Conservation (phyloP, 2,888 invertebrate species). For the Folsomia candida region DNA sequence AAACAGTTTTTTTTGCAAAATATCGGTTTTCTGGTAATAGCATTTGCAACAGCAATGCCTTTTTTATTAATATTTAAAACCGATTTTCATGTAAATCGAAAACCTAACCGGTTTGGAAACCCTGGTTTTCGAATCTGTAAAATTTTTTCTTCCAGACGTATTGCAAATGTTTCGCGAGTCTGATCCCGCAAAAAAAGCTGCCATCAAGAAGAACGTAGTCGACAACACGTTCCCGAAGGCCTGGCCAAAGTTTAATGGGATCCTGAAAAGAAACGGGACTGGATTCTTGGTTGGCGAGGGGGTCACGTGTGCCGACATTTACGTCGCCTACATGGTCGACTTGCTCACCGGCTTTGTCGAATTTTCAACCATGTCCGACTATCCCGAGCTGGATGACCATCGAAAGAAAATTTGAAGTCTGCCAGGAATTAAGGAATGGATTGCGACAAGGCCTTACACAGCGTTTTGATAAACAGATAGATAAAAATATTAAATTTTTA, state of each 20-base stretch:
- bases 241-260: not conserved
- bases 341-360: too few species aligned
- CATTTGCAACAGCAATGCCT: too few species aligned
- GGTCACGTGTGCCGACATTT: not conserved
- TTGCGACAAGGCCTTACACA: not conserved
- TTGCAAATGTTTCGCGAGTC: not conserved
- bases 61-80: too few species aligned
- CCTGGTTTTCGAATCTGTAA: too few species aligned
- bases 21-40: too few species aligned
- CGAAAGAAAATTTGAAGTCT: not conserved
- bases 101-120: too few species aligned
- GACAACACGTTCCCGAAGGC: not conserved
- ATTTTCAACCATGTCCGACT: not conserved
- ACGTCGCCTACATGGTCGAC: not conserved
- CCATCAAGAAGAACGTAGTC: not conserved
- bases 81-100: too few species aligned
- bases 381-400: not conserved
- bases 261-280: not conserved
- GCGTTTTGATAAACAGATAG: too few species aligned
- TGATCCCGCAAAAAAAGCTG: not conserved
- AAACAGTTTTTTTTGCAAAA: too few species aligned
- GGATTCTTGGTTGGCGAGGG: not conserved
- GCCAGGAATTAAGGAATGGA: not conserved
- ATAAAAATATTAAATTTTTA: too few species aligned
- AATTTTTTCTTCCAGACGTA: too few species aligned